Conservation (phyloP, 2,888 invertebrate genomes). For the Thereva unica region DNA sequence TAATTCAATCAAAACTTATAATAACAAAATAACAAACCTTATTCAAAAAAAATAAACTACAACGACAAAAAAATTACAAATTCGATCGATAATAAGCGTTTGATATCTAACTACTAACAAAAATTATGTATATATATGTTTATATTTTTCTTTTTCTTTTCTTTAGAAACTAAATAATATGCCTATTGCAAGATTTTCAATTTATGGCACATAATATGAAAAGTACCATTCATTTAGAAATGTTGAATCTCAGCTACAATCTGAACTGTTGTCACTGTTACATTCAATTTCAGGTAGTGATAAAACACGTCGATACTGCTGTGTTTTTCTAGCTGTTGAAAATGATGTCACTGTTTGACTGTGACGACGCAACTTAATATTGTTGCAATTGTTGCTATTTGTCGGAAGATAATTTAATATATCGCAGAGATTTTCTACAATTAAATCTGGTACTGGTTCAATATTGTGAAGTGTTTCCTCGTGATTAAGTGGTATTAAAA, state of each 20-base stretch:
- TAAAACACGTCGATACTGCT: constrained; percentile 35
- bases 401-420: constrained; percentile 53
- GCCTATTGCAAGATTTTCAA: too few species aligned
- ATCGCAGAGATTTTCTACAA: constrained; percentile 52
- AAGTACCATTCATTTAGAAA: too few species aligned
- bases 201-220: too few species aligned
- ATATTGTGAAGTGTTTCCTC: constrained; percentile 44
- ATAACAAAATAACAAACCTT: too few species aligned
- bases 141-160: too few species aligned
- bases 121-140: too few species aligned
- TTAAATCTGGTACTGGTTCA: constrained; percentile 49
- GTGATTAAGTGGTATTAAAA: constrained; percentile 72
- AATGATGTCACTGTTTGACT: constrained; percentile 32
- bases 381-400: constrained; percentile 30
- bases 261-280: constrained; percentile 57
- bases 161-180: too few species aligned
- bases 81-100: too few species aligned
- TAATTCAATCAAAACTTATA: too few species aligned
- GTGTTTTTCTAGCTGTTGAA: constrained; percentile 22
- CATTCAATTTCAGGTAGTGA: constrained; percentile 54
- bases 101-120: too few species aligned
- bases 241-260: constrained; percentile 47
- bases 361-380: constrained; percentile 13
- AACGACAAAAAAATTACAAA: too few species aligned
- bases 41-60: too few species aligned